These are phyloP conservation scores for Ramazzottius varieornatus DNA, from an alignment of 2,888 invertebrate species.

Conservation along the genomic window DNA sequence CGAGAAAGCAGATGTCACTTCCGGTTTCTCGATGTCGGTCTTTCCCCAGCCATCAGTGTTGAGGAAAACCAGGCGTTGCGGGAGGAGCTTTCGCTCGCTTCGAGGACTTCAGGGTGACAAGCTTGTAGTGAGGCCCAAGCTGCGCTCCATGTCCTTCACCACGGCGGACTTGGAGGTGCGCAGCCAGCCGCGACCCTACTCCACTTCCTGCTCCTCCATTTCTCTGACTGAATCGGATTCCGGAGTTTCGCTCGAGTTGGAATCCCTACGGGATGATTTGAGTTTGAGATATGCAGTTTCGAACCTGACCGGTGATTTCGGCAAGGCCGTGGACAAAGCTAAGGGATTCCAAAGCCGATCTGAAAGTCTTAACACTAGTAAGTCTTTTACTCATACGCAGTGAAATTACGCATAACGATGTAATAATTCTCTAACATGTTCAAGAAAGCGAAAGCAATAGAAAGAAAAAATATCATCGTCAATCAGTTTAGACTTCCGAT, in stretches of 20 bases:
- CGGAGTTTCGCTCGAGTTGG: not conserved
- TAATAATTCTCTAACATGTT: not conserved
- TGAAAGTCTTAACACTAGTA: not conserved
- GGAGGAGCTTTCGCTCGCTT: not conserved
- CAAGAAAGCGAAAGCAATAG: not conserved
- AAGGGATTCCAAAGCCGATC: not conserved
- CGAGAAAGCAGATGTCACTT: not conserved
- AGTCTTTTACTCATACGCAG: not conserved
- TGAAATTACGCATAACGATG: not conserved
- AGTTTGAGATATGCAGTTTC: not conserved
- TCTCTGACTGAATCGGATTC: constrained; percentile 1
- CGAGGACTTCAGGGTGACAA: not conserved
- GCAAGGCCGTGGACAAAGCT: not conserved
- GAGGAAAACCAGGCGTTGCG: not conserved
- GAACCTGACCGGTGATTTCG: not conserved
- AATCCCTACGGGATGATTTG: not conserved
- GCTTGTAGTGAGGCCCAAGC: not conserved
- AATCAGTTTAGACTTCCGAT: too few species aligned
- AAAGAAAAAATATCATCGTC: too few species aligned
- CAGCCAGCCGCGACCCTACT: not conserved
- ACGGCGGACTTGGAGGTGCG: not conserved
- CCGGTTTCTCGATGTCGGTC: not conserved
- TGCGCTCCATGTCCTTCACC: not conserved
- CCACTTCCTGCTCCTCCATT: not conserved
- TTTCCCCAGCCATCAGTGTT: not conserved